phyloP scores from a whole-genome alignment of 2,797 vertebrate species.

The Macropodus opercularis region DNA sequence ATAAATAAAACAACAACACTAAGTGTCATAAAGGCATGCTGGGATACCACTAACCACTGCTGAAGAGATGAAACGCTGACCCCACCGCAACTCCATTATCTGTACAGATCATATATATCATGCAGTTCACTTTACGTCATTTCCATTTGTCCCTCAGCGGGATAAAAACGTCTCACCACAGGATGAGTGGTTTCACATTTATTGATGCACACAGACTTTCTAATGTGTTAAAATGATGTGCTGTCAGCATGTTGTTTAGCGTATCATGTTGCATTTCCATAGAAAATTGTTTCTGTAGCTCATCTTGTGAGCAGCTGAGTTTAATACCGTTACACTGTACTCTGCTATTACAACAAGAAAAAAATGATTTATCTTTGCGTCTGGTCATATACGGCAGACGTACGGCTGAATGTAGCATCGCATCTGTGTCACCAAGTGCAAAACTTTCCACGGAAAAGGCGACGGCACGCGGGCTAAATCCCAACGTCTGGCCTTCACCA shows the following conservation, averaged over 20 bases:
- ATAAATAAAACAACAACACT: conserved; percentile 38
- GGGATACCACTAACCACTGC: conserved; percentile 29
- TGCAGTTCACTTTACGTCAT: conserved; percentile 15
- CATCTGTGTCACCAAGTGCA: neutral
- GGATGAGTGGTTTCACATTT: conserved; percentile 22
- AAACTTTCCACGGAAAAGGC: neutral
- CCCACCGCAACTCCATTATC: conserved; percentile 18
- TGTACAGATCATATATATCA: conserved; percentile 16
- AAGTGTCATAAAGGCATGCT: conserved; percentile 30
- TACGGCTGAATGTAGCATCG: neutral
- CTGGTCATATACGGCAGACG: neutral
- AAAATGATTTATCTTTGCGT: neutral
- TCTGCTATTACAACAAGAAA: neutral
- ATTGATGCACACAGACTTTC: conserved; percentile 1
- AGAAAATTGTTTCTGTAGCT: neutral
- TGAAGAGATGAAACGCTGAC: conserved; percentile 5
- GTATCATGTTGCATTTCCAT: conserved; percentile 14
- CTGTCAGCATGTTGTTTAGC: neutral
- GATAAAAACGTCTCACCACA: conserved; percentile 12
- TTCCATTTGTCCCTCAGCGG: conserved; percentile 28
- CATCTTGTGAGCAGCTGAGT: neutral
- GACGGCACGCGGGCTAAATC: neutral
- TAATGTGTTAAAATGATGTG: neutral
- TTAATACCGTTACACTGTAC: neutral
- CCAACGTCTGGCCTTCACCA: neutral